These are phyloP conservation scores for Drosophila pallidifrons DNA, from an alignment of 1,140 invertebrate species.

Conservation along the genomic window DNA sequence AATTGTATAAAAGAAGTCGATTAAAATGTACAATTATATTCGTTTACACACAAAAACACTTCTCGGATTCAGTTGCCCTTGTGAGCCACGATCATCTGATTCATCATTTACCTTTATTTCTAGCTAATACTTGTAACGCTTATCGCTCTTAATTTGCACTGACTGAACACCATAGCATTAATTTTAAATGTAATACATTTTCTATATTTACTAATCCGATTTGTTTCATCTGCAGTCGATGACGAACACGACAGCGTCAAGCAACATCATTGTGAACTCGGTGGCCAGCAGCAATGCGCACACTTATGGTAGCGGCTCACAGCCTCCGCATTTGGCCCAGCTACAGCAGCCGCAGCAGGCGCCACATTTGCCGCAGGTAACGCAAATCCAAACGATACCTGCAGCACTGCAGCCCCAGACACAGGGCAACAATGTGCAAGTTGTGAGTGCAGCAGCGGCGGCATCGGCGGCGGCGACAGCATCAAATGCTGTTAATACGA, in stretches of 20 bases:
- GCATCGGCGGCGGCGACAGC: slow-evolving; percentile 35
- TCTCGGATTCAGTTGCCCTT: slow-evolving; percentile 17
- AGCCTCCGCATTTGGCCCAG: slow-evolving; percentile 78
- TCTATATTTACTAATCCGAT: background rate
- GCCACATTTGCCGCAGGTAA: slow-evolving; percentile 80
- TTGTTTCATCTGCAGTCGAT: slow-evolving; percentile 60
- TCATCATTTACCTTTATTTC: slow-evolving; percentile 24
- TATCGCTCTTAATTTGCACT: slow-evolving; percentile 67
- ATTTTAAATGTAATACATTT: no score
- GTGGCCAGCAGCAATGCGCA: slow-evolving; percentile 74
- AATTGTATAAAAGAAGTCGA: no score
- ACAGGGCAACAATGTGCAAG: slow-evolving; percentile 26
- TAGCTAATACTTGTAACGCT: slow-evolving; percentile 48
- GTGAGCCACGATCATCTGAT: slow-evolving; percentile 13
- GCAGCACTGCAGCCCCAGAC: slow-evolving; percentile 26
- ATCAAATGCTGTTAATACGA: slow-evolving; percentile 54
- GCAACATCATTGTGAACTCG: slow-evolving; percentile 84
- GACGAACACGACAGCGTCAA: slow-evolving; percentile 74
- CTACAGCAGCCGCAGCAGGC: slow-evolving; percentile 65
- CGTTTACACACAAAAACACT: slow-evolving; percentile 35
- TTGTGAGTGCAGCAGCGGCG: slow-evolving; percentile 33
- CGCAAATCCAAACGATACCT: slow-evolving; percentile 70
- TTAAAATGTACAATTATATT: background rate
- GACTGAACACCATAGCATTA: background rate
- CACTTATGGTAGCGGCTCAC: slow-evolving; percentile 60